Percentiles rank a stretch among this genome's conserved stretches.
These are phyloP conservation scores for Pachyrhynchus sulphureomaculatus DNA, from an alignment of 1,140 invertebrate genomes.

Conservation along the genomic window DNA sequence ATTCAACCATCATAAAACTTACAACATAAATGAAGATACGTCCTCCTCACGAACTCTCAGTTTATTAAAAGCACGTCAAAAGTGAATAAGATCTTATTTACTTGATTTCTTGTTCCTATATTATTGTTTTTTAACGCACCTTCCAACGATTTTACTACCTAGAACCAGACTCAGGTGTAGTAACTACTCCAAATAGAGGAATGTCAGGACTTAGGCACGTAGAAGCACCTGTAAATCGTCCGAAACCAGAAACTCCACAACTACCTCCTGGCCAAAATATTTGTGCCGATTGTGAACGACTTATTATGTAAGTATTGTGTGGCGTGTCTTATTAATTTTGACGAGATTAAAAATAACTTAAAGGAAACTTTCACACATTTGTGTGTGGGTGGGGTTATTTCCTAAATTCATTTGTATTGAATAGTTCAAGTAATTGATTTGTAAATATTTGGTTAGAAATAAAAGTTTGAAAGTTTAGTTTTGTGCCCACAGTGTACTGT, in stretches of 20 bases:
- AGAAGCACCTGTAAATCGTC: conserved; percentile 63
- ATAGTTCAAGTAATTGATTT: too few species aligned
- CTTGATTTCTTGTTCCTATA: neutral
- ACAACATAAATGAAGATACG: too few species aligned
- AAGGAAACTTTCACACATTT: too few species aligned
- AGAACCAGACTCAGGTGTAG: conserved; percentile 52
- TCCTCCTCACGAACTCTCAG: too few species aligned
- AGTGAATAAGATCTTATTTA: too few species aligned
- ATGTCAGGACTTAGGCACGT: conserved; percentile 64
- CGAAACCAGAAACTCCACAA: conserved; percentile 60
- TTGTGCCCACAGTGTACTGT: too few species aligned
- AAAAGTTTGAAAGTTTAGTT: too few species aligned
- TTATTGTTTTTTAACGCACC: neutral
- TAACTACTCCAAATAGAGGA: conserved; percentile 48
- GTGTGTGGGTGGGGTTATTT: too few species aligned
- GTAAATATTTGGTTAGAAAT: too few species aligned
- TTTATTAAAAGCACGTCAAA: too few species aligned
- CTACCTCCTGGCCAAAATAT: conserved; percentile 85
- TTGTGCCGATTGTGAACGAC: conserved; percentile 88
- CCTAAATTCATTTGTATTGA: too few species aligned
- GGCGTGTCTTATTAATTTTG: neutral
- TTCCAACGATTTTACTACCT: conserved; percentile 1
- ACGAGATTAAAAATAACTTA: neutral
- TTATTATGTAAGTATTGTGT: conserved; percentile 84
- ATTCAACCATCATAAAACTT: too few species aligned